Evolutionary conservation across 2,888 invertebrate species (phyloP), one percentile per base, ranked within the genome.

Genomic region (Cataglyphis livida): DNA sequence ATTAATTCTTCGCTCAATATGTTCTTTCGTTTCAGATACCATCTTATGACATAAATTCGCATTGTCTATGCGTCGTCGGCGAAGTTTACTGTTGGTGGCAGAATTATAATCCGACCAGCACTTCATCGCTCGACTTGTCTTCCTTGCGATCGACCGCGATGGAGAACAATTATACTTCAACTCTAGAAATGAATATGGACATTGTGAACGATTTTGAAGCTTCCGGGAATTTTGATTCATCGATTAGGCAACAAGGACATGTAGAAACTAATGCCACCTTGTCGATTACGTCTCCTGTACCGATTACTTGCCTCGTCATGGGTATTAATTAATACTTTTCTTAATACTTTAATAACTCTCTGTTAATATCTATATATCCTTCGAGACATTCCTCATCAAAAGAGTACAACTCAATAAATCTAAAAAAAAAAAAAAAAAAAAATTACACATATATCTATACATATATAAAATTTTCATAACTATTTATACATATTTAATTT

Each of bases 71-170:
- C 89, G 93, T 94, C 51, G 94, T 92, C 28, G 94, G 94, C 35
- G 93, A 94, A 76, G 93, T 94, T 81, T 94, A 94, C 87, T 94
- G 94, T 86, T 94, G 93, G 92, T 94, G 94, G 94, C 93, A 93
- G 83, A 91, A 91, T 85, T 92, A 89, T 87, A 85, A 90, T 76
- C 83, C 85, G 51, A 86, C 84, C 62, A 88, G 87, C 71, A 90
- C 89, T 12, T 51, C 88, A 7, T 89, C 91, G 75, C 71, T 54
- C 57, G 84, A 73, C 25, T 61, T 86, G 41, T 81, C 89, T 65
- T 86, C 85, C 44, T 82, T 89, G 44, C 89, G 88, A 35, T 87
- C 89, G 73, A 88, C 89, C 62, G 86, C 87, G 82, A 70, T 85
- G 81, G 89, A 87, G 84, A 90, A 85, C 83, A 87, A 88, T 89